Evolutionary conservation across 2,888 invertebrate genomes (phyloP).

Genomic region (Chloroclystis v-ata): DNA sequence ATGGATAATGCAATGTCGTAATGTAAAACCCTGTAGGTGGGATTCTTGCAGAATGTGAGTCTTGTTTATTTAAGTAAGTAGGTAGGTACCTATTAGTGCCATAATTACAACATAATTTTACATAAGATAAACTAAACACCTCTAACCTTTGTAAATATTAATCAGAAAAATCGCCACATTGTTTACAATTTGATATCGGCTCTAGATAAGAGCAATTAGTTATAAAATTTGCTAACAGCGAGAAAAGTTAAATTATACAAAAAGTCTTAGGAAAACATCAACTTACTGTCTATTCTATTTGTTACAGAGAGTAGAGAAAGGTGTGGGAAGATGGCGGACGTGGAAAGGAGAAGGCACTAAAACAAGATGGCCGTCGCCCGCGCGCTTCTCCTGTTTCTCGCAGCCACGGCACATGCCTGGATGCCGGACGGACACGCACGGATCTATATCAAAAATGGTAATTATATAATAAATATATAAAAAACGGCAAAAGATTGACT

Average conservation of each 20-base stretch:
- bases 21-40: constrained; percentile 15
- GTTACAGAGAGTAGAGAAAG: constrained; percentile 53
- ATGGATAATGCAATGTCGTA: constrained; percentile 10
- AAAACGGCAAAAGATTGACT: background rate
- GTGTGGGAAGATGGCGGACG: constrained; percentile 58
- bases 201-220: no score
- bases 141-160: background rate
- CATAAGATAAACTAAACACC: no score
- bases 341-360: constrained; percentile 60
- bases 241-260: background rate
- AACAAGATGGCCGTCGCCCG: constrained; percentile 70
- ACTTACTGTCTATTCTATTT: constrained; percentile 27
- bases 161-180: no score
- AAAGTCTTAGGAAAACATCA: background rate
- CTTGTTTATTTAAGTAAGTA: no score
- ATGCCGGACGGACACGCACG: constrained; percentile 84
- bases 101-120: no score
- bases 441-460: constrained; percentile 82
- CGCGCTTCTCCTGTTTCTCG: constrained; percentile 77
- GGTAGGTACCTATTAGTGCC: no score
- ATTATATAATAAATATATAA: background rate
- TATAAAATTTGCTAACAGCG: no score
- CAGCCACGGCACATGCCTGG: constrained; percentile 81
- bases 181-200: no score
- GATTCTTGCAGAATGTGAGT: constrained; percentile 8